A percentile compares a stretch with the other conserved stretches of the same genome.
Evolutionary conservation across 2,113 vertebrate species (phyloP).

Genomic region (Amblyopsis rosae): DNA sequence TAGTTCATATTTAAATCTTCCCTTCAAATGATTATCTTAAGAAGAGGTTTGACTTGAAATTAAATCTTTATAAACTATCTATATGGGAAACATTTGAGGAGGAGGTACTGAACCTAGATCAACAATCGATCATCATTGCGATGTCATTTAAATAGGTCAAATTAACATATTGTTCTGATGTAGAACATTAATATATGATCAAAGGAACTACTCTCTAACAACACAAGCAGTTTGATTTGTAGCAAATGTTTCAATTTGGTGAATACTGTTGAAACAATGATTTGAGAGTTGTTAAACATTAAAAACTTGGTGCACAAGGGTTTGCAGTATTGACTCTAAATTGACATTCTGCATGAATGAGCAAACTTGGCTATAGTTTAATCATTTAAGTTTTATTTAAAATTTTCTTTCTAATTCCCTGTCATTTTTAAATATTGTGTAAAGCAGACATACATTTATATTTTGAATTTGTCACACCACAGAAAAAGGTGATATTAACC

Average conservation of each 20-base stretch:
- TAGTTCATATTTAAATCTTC: background rate
- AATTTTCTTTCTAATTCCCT: too few relatives aligned
- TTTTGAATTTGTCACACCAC: too few relatives aligned
- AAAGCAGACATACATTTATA: too few relatives aligned
- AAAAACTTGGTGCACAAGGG: background rate
- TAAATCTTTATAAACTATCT: too few relatives aligned
- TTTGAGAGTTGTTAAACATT: background rate
- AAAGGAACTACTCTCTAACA: background rate
- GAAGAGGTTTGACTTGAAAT: background rate
- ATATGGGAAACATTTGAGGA: slow-evolving; percentile 7
- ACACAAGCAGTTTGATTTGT: background rate
- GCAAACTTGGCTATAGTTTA: too few relatives aligned
- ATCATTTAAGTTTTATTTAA: too few relatives aligned
- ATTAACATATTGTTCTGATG: background rate
- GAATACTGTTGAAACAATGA: background rate
- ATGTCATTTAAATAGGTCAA: background rate
- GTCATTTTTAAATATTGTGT: too few relatives aligned
- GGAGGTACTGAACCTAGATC: background rate
- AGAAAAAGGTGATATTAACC: too few relatives aligned
- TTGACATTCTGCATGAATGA: too few relatives aligned
- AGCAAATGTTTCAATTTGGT: slow-evolving; percentile 16
- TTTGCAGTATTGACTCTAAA: background rate
- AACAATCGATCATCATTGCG: too few relatives aligned
- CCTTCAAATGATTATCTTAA: background rate
- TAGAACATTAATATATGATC: background rate